Base-by-base conservation (phyloP, 30 jellyfish, hydroid and myxozoan species). In the Sanderia malayensis region DNA sequence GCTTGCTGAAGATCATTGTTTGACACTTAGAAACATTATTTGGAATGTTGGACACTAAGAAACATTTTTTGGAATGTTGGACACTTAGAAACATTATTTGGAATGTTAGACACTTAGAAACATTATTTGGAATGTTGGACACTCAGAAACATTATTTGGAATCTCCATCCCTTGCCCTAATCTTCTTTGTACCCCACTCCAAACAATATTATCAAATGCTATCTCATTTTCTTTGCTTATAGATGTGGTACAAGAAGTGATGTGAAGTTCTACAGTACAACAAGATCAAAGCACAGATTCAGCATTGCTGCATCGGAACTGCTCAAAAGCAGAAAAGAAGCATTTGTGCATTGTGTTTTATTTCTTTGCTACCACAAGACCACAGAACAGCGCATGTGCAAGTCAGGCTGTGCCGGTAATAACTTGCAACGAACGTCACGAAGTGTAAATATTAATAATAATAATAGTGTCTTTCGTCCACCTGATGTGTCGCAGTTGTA, bases 401-500 rank as follows among this genome's bases (percentile, higher is more conserved):
- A 52, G 41, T 22, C 78, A 25, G 92, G 92, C 46, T 79, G 92
- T 55, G 64, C 44, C 20, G 92, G 92, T 25, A 79, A 79, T 77
- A 79, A 79, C 61, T 22, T 79, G 45, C 58, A 67, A 41, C 31
- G 92, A 45, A 57, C 74, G 1, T 27, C 82, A 1, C 71, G 92
- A 34, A 61, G 69, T 19, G 83, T 58, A 19, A 44, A 41, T 18
- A 17, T 7, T 9, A 31, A 15, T 7, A 17, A 6, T 9, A 31
- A 15, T 7, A 37, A 28, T 19, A 44, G 67, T 2, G 44, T 58
- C 22, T 1, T 24, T 58, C 34, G 64, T 31, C 92, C 92, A 67
- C 67, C 92, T 31, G 68, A 74, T 2, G 78, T 74, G 10, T 74
- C 86, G 19, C 44, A 74, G 27, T 44, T 30, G 6, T 74, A 74